Evolutionary conservation across 1,140 invertebrate species (phyloP).

Genomic region (Leptoteleia sp.): DNA sequence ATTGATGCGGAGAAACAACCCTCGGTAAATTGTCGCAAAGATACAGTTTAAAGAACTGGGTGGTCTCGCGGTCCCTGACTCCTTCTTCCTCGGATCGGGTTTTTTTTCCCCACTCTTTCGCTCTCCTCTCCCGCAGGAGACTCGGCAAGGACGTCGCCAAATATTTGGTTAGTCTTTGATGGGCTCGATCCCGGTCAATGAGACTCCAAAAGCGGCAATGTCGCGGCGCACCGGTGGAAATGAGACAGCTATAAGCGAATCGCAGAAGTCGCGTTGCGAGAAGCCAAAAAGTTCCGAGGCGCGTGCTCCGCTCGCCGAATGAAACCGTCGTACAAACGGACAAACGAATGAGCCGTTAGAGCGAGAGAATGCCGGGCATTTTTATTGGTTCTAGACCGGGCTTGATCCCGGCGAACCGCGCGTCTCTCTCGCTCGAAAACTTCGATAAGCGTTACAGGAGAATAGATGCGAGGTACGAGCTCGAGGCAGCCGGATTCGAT

Average conservation of each 20-base stretch:
- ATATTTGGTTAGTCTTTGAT: conserved; percentile 78
- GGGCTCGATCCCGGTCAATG: conserved; percentile 55
- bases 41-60: conserved; percentile 72
- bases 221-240: conserved; percentile 22
- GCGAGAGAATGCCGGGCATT: conserved; percentile 76
- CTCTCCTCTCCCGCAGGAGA: conserved; percentile 62
- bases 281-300: conserved; percentile 65
- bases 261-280: conserved; percentile 56
- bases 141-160: conserved; percentile 76
- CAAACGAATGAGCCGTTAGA: conserved; percentile 77
- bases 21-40: conserved; percentile 46
- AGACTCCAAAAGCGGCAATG: conserved; percentile 18
- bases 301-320: conserved; percentile 66
- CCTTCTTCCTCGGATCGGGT: conserved; percentile 28
- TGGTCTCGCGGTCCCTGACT: conserved; percentile 40
- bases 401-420: conserved; percentile 58
- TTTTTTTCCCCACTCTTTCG: conserved; percentile 29
- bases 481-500: conserved; percentile 31
- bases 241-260: conserved; percentile 37
- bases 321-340: conserved; percentile 66
- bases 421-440: conserved; percentile 58
- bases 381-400: conserved; percentile 74
- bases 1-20: conserved; percentile 68
- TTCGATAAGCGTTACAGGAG: conserved; percentile 69
- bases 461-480: conserved; percentile 61